Conservation (phyloP, 2,113 vertebrate genomes). For the Erpornis zantholeuca region DNA sequence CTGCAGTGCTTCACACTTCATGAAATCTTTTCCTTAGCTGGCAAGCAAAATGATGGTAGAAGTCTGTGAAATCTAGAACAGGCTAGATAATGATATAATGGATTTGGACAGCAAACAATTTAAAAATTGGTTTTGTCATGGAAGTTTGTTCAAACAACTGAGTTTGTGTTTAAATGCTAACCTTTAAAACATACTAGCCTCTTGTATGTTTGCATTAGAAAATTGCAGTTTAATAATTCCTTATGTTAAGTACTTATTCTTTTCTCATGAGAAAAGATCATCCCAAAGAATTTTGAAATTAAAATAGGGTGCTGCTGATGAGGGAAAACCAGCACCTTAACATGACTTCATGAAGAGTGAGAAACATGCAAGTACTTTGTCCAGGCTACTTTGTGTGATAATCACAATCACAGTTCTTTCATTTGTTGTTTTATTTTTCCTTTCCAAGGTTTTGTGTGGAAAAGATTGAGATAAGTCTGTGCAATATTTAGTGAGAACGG, state of each 20-base stretch:
- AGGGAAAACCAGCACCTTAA: not conserved
- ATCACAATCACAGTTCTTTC: not conserved
- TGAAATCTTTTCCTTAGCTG: slow-evolving; percentile 32
- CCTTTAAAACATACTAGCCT: not conserved
- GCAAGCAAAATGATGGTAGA: not conserved
- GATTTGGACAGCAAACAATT: not conserved
- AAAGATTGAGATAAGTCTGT: not conserved
- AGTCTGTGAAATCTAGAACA: slow-evolving; percentile 38
- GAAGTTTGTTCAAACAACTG: not conserved
- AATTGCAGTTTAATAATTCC: not conserved
- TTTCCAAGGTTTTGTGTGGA: not conserved
- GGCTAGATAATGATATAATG: not conserved
- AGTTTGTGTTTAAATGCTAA: not conserved
- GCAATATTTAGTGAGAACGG: not conserved
- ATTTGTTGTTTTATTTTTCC: not conserved
- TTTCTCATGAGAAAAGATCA: not conserved
- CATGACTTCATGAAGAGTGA: not conserved
- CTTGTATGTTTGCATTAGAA: not conserved
- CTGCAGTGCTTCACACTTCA: slow-evolving; percentile 41
- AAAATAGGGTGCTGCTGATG: not conserved
- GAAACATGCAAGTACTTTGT: not conserved
- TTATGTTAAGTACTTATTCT: not conserved
- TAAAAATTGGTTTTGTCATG: not conserved
- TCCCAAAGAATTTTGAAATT: not conserved
- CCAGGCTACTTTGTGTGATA: not conserved